These are phyloP conservation scores for Cheilosia variabilis DNA, from an alignment of 2,888 invertebrate genomes.

Conservation along the genomic window DNA sequence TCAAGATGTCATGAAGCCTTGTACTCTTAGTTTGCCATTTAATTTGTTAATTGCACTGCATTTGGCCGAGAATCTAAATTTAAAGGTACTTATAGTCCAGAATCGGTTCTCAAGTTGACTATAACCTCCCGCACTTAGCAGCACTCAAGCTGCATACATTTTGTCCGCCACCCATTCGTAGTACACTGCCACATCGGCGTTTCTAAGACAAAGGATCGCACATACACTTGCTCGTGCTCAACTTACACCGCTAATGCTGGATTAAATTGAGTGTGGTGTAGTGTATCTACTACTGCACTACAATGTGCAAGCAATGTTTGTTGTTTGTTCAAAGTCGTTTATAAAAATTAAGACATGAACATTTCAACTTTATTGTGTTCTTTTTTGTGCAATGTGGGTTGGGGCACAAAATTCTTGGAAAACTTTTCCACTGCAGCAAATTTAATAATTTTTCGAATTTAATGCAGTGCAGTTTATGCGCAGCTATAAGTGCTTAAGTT, in stretches of 20 bases:
- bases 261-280: slow-evolving; percentile 48
- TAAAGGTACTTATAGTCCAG: slow-evolving; percentile 49
- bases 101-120: slow-evolving; percentile 44
- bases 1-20: slow-evolving; percentile 31
- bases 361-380: slow-evolving; percentile 56
- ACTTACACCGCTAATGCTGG: slow-evolving; percentile 47
- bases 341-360: slow-evolving; percentile 65
- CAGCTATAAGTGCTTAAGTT: slow-evolving; percentile 23
- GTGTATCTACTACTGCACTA: slow-evolving; percentile 12
- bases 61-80: slow-evolving; percentile 18
- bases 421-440: slow-evolving; percentile 26
- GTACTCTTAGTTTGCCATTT: slow-evolving; percentile 41
- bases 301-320: slow-evolving; percentile 56
- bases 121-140: slow-evolving; percentile 35
- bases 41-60: slow-evolving; percentile 61
- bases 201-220: slow-evolving; percentile 33
- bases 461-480: slow-evolving; percentile 32
- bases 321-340: slow-evolving; percentile 61
- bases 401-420: slow-evolving; percentile 5
- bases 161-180: not conserved
- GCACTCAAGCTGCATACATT: slow-evolving; percentile 37
- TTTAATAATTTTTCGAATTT: slow-evolving; percentile 30
- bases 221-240: not conserved
- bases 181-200: not conserved
- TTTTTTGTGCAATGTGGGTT: not conserved